These are phyloP conservation scores for Serripes groenlandicus DNA, from an alignment of 2,888 invertebrate genomes.

Conservation along the genomic window DNA sequence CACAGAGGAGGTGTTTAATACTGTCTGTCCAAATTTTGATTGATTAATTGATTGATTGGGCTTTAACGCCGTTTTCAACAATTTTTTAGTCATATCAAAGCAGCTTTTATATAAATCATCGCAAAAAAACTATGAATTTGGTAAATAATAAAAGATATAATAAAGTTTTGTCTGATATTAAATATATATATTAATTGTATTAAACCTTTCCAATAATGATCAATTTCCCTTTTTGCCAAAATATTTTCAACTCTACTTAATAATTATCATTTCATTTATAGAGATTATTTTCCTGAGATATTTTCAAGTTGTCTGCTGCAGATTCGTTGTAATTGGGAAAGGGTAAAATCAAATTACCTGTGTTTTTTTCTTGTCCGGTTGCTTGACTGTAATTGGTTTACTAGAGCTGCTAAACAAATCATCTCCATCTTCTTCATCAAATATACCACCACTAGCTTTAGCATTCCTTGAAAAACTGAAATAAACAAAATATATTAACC, in stretches of 20 bases:
- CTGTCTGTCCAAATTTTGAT: too few species aligned
- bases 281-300: not conserved
- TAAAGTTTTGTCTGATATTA: too few species aligned
- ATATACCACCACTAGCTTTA: constrained; percentile 53
- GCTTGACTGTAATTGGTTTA: not conserved
- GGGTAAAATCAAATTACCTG: not conserved
- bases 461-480: constrained; percentile 53
- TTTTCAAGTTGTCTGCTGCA: not conserved
- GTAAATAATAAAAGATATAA: too few species aligned
- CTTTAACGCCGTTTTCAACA: too few species aligned
- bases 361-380: constrained; percentile 1
- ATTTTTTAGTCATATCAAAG: too few species aligned
- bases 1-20: too few species aligned
- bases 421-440: constrained; percentile 77
- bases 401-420: constrained; percentile 73
- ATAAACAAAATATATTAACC: constrained; percentile 16
- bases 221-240: not conserved
- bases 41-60: too few species aligned
- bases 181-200: too few species aligned
- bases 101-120: too few species aligned
- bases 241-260: not conserved
- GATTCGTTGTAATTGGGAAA: not conserved
- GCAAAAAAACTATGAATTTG: too few species aligned
- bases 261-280: too few species aligned
- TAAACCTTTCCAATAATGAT: too few species aligned